A percentile compares a stretch with the other conserved stretches of the same genome.
These are phyloP conservation scores for Scatophagus argus DNA, from an alignment of 2,113 vertebrate species.

Conservation along the genomic window DNA sequence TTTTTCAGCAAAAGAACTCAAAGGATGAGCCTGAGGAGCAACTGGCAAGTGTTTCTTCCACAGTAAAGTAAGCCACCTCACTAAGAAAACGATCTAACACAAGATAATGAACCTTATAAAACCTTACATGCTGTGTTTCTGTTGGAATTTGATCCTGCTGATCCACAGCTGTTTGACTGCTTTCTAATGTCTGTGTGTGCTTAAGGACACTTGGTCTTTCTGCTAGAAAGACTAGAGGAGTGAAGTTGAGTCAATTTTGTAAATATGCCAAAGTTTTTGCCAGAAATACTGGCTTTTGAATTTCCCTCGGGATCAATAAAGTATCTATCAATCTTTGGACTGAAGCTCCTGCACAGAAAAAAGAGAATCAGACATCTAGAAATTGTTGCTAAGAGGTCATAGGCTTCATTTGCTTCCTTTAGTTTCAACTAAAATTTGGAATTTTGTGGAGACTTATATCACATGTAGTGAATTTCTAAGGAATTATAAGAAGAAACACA, in stretches of 20 bases:
- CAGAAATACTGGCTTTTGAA: not conserved
- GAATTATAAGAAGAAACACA: not conserved
- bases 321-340: too few relatives aligned
- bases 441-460: not conserved
- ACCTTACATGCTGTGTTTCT: not conserved
- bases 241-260: not conserved
- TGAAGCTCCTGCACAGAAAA: too few relatives aligned
- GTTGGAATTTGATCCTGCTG: not conserved
- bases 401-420: not conserved
- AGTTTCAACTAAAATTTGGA: not conserved
- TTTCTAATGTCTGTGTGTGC: not conserved
- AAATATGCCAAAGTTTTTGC: not conserved
- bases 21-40: slow-evolving; percentile 67
- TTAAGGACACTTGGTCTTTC: not conserved
- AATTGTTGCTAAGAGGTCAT: not conserved
- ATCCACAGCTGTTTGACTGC: not conserved
- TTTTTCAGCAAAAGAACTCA: slow-evolving; percentile 72
- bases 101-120: not conserved
- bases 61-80: slow-evolving; percentile 79
- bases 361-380: not conserved
- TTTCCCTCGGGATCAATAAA: too few relatives aligned
- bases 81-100: not conserved
- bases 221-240: not conserved
- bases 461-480: not conserved
- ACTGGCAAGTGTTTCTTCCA: slow-evolving; percentile 28